Evolutionary conservation across 2,797 vertebrate species (phyloP).

Genomic region (Sebastes hubbsi): DNA sequence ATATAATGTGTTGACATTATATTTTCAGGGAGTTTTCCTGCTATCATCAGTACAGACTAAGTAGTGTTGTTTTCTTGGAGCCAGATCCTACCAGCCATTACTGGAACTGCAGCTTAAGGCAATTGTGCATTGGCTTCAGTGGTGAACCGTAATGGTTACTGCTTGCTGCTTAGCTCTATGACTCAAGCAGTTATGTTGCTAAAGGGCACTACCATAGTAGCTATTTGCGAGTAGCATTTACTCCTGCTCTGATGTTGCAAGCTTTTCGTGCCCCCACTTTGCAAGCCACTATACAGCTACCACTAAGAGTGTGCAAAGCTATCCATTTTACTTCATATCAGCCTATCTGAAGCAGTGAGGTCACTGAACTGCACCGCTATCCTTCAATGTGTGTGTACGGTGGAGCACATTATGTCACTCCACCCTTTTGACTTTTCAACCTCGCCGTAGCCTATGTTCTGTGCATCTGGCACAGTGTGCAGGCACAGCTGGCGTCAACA

Average conservation of each 20-base stretch:
- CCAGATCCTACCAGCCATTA: conserved; percentile 29
- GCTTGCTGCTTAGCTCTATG: conserved; percentile 38
- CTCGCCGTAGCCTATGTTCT: conserved; percentile 20
- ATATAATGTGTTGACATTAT: background rate
- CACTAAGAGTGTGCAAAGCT: conserved; percentile 5
- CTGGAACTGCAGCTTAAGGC: conserved; percentile 42
- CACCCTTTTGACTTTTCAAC: conserved; percentile 27
- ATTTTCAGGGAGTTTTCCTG: background rate
- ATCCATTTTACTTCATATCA: conserved; percentile 1
- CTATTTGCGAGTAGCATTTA: conserved; percentile 39
- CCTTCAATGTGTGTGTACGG: conserved; percentile 12
- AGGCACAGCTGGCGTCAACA: conserved; percentile 67
- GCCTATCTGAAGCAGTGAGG: conserved; percentile 15
- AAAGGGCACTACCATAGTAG: conserved; percentile 33
- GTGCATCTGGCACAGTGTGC: conserved; percentile 54
- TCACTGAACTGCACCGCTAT: conserved; percentile 11
- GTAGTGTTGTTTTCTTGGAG: background rate
- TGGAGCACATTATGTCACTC: conserved; percentile 29
- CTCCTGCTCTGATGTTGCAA: conserved; percentile 31
- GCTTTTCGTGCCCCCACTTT: conserved; percentile 9
- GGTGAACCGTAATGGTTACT: conserved; percentile 27
- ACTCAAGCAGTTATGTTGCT: conserved; percentile 45
- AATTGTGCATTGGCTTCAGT: conserved; percentile 27
- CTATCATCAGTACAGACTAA: background rate
- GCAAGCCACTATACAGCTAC: background rate